Evolutionary conservation across 2,797 vertebrate species (phyloP), one percentile per base, ranked within the genome.

Genomic region (Oophaga sylvatica): DNA sequence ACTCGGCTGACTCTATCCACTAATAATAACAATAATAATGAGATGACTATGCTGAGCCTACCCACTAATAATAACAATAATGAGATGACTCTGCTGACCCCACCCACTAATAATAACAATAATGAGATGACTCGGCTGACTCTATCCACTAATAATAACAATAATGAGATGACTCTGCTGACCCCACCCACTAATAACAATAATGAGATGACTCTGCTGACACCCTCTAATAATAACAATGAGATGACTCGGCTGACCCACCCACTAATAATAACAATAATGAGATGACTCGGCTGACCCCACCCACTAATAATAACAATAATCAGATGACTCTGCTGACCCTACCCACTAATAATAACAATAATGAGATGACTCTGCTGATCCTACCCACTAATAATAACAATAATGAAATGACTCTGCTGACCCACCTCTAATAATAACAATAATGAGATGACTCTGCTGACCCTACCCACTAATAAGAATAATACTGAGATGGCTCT

Each of bases 351-450:
- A 16, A 16, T 68, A 31, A 68, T 31, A n/a, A n/a, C n/a, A 5
- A 6, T 68, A 68, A 68, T 31, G 67, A 68, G 67, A 68, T 68
- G 67, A 68, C 67, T 68, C 26, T 68, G 12, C 67, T 68, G 67
- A 68, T 26, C 7, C 65, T n/a, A n/a, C 13, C 3, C 35, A 2
- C 35, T 35, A 62, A 62, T 20, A 62, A 16, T 19, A 35, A 35
- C 35, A 35, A 35, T 35, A 35, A 35, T 3, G 35, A 35, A 5
- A 35, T 35, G 35, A 35, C 35, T 35, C 35, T 35, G 3, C 35
- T 35, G 35, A 35, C 35, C 1, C 35, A 2, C 35, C 35, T 3
- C 1, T 35, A 35, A 35, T 35, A 35, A 35, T 35, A 35, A 35
- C 3, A 35, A n/a, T n/a, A n/a, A n/a, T n/a, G n/a, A n/a, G n/a